Conservation (phyloP, 2,888 invertebrate genomes). For the Melinaea marsaeus region DNA sequence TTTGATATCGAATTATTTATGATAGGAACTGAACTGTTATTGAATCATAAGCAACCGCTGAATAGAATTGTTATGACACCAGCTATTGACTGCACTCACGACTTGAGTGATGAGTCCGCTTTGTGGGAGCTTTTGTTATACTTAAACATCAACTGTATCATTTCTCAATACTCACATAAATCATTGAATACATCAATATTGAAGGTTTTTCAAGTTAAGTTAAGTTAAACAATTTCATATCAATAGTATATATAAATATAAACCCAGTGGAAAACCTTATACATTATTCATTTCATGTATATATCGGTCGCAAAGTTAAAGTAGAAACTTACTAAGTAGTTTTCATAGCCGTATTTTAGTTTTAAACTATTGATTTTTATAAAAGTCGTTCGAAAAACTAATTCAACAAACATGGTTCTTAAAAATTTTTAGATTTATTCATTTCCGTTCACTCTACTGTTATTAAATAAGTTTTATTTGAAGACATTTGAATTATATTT, state of each 20-base stretch:
- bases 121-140: conserved; percentile 56
- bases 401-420: not conserved
- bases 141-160: conserved; percentile 40
- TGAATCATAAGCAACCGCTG: conserved; percentile 70
- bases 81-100: conserved; percentile 71
- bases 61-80: conserved; percentile 69
- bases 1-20: conserved; percentile 33
- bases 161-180: conserved; percentile 22
- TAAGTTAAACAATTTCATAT: not conserved
- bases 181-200: no score
- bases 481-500: not conserved
- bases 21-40: conserved; percentile 41
- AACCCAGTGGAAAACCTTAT: not conserved
- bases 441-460: not conserved
- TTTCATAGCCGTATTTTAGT: not conserved
- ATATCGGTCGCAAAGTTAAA: not conserved
- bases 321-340: conserved; percentile 1
- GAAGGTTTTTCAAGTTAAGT: not conserved
- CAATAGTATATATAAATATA: no score
- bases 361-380: conserved; percentile 8
- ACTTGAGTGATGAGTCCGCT: conserved; percentile 66
- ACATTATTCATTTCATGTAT: conserved; percentile 1
- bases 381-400: not conserved
- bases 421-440: not conserved
- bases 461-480: not conserved